These are phyloP conservation scores for Aptenodytes forsteri DNA, from an alignment of 2,113 vertebrate genomes.

Conservation along the genomic window DNA sequence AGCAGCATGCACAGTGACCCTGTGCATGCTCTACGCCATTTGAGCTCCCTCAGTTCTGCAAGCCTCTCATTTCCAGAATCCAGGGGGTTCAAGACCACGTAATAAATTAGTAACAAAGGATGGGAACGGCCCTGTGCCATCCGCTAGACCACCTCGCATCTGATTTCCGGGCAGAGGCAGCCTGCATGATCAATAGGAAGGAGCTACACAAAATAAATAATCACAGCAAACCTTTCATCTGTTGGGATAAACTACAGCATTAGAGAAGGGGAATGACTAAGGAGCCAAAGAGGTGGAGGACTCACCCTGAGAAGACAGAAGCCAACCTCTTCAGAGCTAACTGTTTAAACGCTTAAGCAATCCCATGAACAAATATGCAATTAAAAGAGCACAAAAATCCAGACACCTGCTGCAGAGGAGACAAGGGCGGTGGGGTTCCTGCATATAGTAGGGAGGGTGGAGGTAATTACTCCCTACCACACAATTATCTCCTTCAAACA, in stretches of 20 bases:
- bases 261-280: not conserved
- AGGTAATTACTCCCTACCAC: not conserved
- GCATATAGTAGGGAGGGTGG: not conserved
- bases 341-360: not conserved
- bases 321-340: not conserved
- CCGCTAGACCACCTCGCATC: fast-evolving
- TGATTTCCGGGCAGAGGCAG: not conserved
- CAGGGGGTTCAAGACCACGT: not conserved
- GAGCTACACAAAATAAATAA: not conserved
- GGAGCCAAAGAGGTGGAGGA: not conserved
- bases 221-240: not conserved
- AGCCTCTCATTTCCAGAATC: not conserved
- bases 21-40: not conserved
- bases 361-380: not conserved
- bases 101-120: not conserved
- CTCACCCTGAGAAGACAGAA: not conserved
- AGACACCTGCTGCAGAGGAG: not conserved
- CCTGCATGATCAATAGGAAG: not conserved
- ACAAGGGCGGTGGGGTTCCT: too few relatives aligned
- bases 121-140: not conserved
- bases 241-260: not conserved
- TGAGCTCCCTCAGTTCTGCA: not conserved
- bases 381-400: not conserved
- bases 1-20: fast-evolving
- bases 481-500: not conserved